Conservation (phyloP, 2,797 vertebrate genomes). For the Caiman crocodilus region DNA sequence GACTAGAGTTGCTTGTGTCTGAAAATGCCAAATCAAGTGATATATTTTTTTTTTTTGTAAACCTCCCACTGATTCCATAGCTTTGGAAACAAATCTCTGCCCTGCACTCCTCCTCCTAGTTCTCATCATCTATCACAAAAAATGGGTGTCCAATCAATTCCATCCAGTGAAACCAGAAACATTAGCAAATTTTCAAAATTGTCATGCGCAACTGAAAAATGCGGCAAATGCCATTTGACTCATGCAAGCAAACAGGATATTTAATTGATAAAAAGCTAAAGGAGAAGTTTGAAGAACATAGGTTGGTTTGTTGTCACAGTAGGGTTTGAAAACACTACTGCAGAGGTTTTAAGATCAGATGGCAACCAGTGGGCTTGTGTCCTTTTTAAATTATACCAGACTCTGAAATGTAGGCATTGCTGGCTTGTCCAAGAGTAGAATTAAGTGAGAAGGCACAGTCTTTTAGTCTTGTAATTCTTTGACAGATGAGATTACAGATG, state of each 20-base stretch:
- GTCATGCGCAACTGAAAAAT: neutral
- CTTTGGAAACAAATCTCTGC: constrained; percentile 28
- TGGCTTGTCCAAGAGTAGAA: neutral
- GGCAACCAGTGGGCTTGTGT: constrained; percentile 6
- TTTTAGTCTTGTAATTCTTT: neutral
- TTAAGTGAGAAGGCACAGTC: neutral
- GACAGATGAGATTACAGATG: neutral
- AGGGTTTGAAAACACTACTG: neutral
- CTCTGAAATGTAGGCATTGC: neutral
- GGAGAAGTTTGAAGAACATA: neutral
- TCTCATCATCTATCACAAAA: neutral
- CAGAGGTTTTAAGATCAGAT: neutral
- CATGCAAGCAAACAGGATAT: neutral
- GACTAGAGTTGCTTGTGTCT: constrained; percentile 31
- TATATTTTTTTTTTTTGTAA: neutral
- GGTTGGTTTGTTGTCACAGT: neutral
- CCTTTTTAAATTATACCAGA: neutral
- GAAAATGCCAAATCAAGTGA: constrained; percentile 34
- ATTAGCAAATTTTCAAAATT: neutral
- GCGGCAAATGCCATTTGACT: neutral
- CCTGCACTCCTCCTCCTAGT: neutral
- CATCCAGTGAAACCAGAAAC: neutral
- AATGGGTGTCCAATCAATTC: neutral
- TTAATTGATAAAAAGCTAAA: constrained; percentile 33
- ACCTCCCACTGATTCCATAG: constrained; percentile 29